Conservation (phyloP, 2,113 vertebrate genomes). For the Cricetomys ansorgei region DNA sequence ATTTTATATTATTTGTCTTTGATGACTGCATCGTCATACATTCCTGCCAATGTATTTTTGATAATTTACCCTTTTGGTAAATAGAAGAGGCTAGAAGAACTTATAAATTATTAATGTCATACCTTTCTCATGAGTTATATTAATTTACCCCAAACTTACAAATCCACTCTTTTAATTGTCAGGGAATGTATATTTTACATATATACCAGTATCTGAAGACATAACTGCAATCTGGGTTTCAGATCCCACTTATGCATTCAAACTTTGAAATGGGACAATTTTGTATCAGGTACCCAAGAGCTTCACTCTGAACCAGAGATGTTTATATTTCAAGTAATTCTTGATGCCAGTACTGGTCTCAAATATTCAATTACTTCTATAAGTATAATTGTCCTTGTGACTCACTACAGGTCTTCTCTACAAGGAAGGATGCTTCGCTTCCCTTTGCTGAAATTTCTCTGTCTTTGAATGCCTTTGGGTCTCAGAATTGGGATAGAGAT, state of each 20-base stretch:
- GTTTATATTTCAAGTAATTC: background rate
- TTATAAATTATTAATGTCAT: background rate
- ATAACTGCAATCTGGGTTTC: background rate
- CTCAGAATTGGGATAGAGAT: background rate
- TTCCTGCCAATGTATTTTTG: background rate
- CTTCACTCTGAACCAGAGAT: background rate
- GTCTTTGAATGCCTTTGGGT: background rate
- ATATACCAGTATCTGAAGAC: background rate
- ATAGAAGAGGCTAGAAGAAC: background rate
- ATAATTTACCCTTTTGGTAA: background rate
- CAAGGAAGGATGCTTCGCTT: background rate
- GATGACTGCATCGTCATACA: background rate
- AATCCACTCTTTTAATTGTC: background rate
- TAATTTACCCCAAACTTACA: background rate
- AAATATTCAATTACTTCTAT: background rate
- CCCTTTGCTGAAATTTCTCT: background rate
- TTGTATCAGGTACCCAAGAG: background rate
- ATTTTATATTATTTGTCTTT: background rate
- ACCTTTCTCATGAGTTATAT: background rate
- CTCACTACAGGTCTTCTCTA: background rate
- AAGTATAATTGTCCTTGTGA: background rate
- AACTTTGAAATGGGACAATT: background rate
- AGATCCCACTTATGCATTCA: background rate
- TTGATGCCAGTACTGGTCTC: background rate
- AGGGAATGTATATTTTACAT: background rate